phyloP scores from a whole-genome alignment of 2,797 vertebrate genomes.

The Spinibarbus caldwelli region DNA sequence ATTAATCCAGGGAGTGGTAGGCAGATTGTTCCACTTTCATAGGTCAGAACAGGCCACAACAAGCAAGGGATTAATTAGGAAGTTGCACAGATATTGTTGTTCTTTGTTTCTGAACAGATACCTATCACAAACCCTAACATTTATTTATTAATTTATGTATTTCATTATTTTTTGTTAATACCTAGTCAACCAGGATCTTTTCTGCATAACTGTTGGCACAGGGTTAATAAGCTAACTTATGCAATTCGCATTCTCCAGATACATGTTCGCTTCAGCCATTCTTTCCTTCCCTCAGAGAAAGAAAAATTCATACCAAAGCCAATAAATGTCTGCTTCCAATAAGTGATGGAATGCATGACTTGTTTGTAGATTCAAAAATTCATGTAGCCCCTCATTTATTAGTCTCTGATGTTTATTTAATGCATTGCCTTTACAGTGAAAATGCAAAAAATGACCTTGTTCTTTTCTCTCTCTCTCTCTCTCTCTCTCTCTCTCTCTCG shows the following conservation, averaged over 20 bases:
- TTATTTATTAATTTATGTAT: too few species aligned
- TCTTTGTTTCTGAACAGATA: constrained; percentile 35
- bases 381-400: constrained; percentile 4
- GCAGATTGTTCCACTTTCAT: constrained; percentile 25
- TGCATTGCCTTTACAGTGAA: not conserved
- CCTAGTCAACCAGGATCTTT: constrained; percentile 53
- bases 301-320: constrained; percentile 34
- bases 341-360: not conserved
- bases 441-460: not conserved
- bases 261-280: constrained; percentile 45
- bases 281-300: constrained; percentile 31
- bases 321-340: constrained; percentile 10
- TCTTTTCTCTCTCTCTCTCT: not conserved
- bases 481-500: too few species aligned
- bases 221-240: constrained; percentile 48
- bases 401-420: constrained; percentile 13
- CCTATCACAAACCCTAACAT: constrained; percentile 47
- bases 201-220: constrained; percentile 55
- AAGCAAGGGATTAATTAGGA: constrained; percentile 47
- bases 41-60: not conserved
- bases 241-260: not conserved
- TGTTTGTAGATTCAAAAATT: constrained; percentile 15
- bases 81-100: constrained; percentile 21
- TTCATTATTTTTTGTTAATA: not conserved
- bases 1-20: constrained; percentile 14